A percentile compares a stretch with the other conserved stretches of the same genome.
These are phyloP conservation scores for Mesorhabditis spiculigera DNA, from an alignment of 2,888 invertebrate genomes.

Conservation along the genomic window DNA sequence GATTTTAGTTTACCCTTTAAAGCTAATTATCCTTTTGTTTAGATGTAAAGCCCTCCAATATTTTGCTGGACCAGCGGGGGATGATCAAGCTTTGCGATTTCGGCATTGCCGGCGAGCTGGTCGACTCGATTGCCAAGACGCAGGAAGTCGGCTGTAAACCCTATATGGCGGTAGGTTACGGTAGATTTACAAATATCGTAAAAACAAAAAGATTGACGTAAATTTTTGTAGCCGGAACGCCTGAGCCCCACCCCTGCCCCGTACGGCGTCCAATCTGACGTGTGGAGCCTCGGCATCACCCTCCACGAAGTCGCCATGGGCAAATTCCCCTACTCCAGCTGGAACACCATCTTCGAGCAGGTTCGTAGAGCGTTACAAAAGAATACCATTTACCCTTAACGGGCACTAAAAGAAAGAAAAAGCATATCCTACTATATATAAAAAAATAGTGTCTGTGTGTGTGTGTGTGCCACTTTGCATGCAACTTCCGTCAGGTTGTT, in stretches of 20 bases:
- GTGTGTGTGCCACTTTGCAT: no score
- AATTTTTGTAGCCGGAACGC: conserved; percentile 61
- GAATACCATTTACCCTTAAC: no score
- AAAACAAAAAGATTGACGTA: not conserved
- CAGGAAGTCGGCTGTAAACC: conserved; percentile 96
- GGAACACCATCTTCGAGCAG: conserved; percentile 79
- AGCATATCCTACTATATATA: no score
- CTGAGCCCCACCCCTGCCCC: conserved; percentile 55
- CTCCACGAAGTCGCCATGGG: conserved; percentile 92
- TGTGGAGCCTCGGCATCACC: conserved; percentile 65
- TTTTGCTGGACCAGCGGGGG: conserved; percentile 85
- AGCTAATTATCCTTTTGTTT: conserved; percentile 18
- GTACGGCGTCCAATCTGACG: conserved; percentile 64
- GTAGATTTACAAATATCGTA: not conserved
- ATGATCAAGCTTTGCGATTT: conserved; percentile 98
- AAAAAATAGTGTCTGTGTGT: no score
- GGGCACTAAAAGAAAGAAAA: no score
- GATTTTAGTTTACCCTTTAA: conserved; percentile 70
- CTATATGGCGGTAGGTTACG: conserved; percentile 82
- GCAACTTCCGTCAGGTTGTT: no score
- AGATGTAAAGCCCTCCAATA: conserved; percentile 98
- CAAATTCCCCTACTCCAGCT: conserved; percentile 87
- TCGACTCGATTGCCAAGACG: conserved; percentile 94
- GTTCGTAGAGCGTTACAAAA: not conserved
- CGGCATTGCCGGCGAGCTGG: conserved; percentile 94